Evolutionary conservation across 2,113 vertebrate species (phyloP).

Genomic region (Scatophagus argus): DNA sequence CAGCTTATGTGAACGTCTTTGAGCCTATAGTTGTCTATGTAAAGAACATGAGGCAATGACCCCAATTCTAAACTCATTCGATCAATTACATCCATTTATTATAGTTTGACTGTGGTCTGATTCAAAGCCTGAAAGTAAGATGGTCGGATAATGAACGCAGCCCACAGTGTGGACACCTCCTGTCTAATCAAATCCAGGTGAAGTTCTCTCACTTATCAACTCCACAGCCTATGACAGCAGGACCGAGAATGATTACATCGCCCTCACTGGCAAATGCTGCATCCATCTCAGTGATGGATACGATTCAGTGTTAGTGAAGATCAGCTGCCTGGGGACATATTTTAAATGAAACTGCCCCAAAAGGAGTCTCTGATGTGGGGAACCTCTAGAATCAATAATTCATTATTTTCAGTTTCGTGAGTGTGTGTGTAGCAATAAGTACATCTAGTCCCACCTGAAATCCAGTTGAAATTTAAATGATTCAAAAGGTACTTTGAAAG

Average conservation of each 20-base stretch:
- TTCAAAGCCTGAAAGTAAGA: conserved; percentile 33
- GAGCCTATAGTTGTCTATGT: background rate
- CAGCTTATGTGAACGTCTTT: background rate
- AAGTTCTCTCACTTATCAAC: conserved; percentile 25
- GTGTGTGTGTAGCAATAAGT: background rate
- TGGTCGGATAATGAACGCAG: conserved; percentile 48
- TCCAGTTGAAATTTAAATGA: background rate
- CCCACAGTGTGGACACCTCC: conserved; percentile 35
- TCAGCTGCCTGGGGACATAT: background rate
- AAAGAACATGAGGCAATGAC: conserved; percentile 8
- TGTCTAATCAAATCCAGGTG: conserved; percentile 53
- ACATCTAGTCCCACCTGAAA: background rate
- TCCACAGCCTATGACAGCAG: conserved; percentile 12
- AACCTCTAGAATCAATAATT: conserved; percentile 57
- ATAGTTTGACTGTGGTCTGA: conserved; percentile 14
- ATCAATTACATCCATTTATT: conserved; percentile 38
- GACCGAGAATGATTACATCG: conserved; percentile 70
- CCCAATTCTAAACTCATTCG: conserved; percentile 36
- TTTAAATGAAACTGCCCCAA: conserved; percentile 39
- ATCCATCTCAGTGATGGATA: conserved; percentile 52
- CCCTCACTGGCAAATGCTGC: background rate
- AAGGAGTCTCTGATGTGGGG: background rate
- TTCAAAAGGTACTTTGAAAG: background rate
- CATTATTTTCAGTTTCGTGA: conserved; percentile 30
- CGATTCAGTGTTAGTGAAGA: conserved; percentile 1